Evolutionary conservation across 2,888 invertebrate genomes (phyloP).

Genomic region (Plusia festucae): DNA sequence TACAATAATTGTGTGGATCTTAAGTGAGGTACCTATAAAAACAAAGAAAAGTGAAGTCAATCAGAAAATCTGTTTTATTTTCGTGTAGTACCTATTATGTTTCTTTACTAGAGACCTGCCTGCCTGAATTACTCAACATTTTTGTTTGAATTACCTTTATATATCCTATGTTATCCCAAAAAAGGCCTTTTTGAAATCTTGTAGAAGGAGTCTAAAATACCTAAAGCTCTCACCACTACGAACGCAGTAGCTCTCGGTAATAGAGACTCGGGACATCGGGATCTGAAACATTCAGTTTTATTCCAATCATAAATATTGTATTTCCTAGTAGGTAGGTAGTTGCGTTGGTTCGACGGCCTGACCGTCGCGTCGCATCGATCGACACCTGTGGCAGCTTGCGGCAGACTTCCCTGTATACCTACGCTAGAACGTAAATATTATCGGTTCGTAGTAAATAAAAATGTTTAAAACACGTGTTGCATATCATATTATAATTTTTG

Average conservation of each 20-base stretch:
- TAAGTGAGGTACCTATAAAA: too few relatives aligned
- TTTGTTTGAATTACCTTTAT: too few relatives aligned
- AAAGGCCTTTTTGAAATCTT: too few relatives aligned
- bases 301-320: conserved; percentile 43
- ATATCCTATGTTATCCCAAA: too few relatives aligned
- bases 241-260: too few relatives aligned
- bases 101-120: too few relatives aligned
- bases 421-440: conserved; percentile 40
- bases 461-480: background rate
- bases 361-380: conserved; percentile 85
- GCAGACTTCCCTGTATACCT: conserved; percentile 68
- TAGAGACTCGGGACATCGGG: too few relatives aligned
- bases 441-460: conserved; percentile 6
- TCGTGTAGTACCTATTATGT: too few relatives aligned
- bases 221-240: background rate
- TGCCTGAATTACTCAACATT: too few relatives aligned
- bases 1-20: too few relatives aligned
- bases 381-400: conserved; percentile 79
- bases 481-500: background rate
- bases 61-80: too few relatives aligned
- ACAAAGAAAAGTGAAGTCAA: too few relatives aligned
- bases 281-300: conserved; percentile 10
- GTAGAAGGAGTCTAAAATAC: background rate
- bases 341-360: conserved; percentile 61
- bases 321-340: conserved; percentile 27